Conservation (phyloP, 2,113 vertebrate genomes). For the Xerus inauris region DNA sequence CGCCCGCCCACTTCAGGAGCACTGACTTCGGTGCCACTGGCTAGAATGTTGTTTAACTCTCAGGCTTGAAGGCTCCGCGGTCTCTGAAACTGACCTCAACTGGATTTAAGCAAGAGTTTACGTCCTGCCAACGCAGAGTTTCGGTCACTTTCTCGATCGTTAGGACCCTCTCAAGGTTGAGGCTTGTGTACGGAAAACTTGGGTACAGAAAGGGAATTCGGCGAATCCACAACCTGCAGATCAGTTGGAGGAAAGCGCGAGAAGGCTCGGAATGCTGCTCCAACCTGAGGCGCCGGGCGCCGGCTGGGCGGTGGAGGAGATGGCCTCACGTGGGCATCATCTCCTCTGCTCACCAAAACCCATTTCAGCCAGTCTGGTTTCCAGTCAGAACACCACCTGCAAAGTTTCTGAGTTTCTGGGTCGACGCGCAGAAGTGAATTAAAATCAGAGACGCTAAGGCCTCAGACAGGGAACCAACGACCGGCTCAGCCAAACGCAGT, state of each 20-base stretch:
- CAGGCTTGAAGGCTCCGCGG: no score
- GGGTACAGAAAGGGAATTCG: neutral
- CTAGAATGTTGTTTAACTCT: no score
- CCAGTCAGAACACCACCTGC: no score
- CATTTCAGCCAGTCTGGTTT: neutral
- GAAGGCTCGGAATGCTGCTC: neutral
- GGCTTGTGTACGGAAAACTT: neutral
- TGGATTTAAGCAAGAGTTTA: no score
- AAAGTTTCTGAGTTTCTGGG: no score
- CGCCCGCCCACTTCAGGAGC: no score
- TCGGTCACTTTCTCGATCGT: neutral
- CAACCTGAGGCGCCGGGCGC: no score
- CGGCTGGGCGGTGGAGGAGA: no score
- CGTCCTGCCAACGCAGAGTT: neutral
- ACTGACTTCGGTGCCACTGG: no score
- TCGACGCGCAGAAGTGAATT: neutral
- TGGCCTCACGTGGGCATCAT: neutral
- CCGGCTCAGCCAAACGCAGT: no score
- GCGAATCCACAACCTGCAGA: neutral
- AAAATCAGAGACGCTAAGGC: neutral
- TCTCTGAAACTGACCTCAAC: neutral
- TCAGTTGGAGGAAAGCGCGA: neutral
- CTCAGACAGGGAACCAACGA: no score
- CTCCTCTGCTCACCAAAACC: neutral
- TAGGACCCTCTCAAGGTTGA: neutral